A percentile compares a stretch with the other conserved stretches of the same genome.
Evolutionary conservation across 2,888 invertebrate genomes (phyloP).

Genomic region (Halictus quadricinctus): DNA sequence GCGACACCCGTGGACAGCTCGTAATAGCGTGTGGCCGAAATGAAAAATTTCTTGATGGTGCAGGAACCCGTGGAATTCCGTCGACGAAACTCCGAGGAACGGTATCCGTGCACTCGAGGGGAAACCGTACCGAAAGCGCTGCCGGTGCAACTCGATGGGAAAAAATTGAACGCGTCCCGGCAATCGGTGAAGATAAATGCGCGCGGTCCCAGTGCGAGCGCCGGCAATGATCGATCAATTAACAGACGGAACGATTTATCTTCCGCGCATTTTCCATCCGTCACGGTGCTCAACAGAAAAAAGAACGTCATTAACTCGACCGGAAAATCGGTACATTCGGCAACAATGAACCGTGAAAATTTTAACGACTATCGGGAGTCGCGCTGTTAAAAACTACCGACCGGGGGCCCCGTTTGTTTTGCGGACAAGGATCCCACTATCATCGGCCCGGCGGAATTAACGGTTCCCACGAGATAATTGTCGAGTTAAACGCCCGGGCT

Average conservation of each 20-base stretch:
- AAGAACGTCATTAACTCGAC: neutral
- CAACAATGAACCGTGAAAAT: conserved; percentile 23
- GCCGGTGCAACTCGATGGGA: neutral
- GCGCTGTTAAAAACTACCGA: neutral
- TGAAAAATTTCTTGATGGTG: conserved; percentile 45
- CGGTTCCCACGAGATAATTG: neutral
- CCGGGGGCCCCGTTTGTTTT: neutral
- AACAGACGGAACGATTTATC: conserved; percentile 8
- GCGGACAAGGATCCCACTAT: neutral
- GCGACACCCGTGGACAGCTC: conserved; percentile 13
- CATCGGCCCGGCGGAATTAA: neutral
- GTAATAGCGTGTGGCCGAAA: conserved; percentile 50
- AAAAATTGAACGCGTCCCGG: conserved; percentile 12
- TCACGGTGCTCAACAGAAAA: neutral
- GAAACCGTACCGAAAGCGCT: neutral
- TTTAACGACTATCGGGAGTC: conserved; percentile 14
- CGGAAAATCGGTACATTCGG: conserved; percentile 11
- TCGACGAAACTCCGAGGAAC: neutral
- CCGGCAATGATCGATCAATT: conserved; percentile 24
- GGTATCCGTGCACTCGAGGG: neutral
- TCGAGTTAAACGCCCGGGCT: neutral
- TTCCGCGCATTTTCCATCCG: neutral
- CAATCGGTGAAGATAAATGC: conserved; percentile 11
- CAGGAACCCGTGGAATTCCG: conserved; percentile 17
- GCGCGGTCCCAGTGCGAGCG: neutral